A percentile compares a stretch with the other conserved stretches of the same genome.
Conservation (phyloP, 2,113 vertebrate genomes). For the Tragelaphus strepsiceros region DNA sequence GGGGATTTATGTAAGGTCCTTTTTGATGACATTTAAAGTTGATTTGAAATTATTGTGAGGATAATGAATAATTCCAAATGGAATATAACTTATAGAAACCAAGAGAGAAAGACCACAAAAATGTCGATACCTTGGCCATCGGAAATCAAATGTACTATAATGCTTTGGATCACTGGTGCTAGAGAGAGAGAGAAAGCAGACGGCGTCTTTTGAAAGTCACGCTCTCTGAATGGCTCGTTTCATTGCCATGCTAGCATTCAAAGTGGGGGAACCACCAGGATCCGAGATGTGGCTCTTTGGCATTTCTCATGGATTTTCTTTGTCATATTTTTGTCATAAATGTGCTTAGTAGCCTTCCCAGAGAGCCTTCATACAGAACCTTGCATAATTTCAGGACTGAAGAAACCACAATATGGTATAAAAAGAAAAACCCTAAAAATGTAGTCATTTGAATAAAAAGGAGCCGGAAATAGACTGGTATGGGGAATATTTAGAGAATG, state of each 20-base stretch:
- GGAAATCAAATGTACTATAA: not conserved
- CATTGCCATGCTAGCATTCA: constrained; percentile 29
- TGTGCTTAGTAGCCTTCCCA: constrained; percentile 61
- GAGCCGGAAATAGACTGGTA: constrained; percentile 54
- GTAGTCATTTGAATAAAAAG: constrained; percentile 65
- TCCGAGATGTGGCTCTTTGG: constrained; percentile 64
- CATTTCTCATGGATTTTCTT: constrained; percentile 69
- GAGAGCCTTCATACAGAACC: constrained; percentile 57
- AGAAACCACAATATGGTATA: constrained; percentile 69
- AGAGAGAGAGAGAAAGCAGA: constrained; percentile 33
- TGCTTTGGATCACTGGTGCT: not conserved
- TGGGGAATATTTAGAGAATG: constrained; percentile 37
- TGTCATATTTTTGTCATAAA: constrained; percentile 74
- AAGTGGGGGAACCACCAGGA: constrained; percentile 43
- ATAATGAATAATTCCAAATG: constrained; percentile 21
- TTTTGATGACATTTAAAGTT: not conserved
- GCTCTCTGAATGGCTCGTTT: constrained; percentile 37
- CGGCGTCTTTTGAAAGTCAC: constrained; percentile 36
- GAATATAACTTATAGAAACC: not conserved
- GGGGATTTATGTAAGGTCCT: not conserved
- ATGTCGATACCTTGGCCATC: not conserved
- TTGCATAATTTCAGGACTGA: constrained; percentile 61
- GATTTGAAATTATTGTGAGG: not conserved
- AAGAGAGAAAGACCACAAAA: constrained; percentile 19
- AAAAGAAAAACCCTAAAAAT: constrained; percentile 71